phyloP scores from a whole-genome alignment of 2,888 invertebrate genomes.

The Dioctria linearis region DNA sequence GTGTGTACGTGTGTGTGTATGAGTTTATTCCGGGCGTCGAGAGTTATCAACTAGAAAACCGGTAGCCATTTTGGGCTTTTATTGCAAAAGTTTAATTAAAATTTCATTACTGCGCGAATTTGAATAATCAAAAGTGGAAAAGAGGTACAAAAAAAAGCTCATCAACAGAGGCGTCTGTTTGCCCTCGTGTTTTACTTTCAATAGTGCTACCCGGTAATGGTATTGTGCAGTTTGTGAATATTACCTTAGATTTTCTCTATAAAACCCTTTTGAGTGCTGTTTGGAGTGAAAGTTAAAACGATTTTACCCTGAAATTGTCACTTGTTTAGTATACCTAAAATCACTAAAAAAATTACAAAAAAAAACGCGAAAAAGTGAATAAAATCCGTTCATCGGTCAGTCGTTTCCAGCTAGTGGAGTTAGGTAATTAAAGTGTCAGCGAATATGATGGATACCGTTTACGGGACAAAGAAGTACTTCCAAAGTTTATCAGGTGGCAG shows the following conservation, averaged over 20 bases:
- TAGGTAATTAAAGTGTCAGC: conserved; percentile 26
- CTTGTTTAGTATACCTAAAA: neutral
- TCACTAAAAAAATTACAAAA: neutral
- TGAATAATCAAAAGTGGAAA: conserved; percentile 39
- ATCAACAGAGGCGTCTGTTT: neutral
- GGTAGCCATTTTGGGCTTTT: conserved; percentile 1
- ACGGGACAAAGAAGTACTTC: conserved; percentile 71
- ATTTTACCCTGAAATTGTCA: conserved; percentile 8
- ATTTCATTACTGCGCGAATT: conserved; percentile 29
- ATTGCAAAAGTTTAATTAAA: conserved; percentile 27
- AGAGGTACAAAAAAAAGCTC: neutral
- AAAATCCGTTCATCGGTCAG: conserved; percentile 1
- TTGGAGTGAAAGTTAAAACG: conserved; percentile 38
- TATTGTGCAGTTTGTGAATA: neutral
- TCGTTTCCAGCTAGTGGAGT: neutral
- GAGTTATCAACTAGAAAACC: conserved; percentile 41
- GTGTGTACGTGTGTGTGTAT: too few relatives aligned
- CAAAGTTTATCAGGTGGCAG: conserved; percentile 69
- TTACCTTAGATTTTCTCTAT: neutral
- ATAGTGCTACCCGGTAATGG: neutral
- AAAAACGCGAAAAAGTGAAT: conserved; percentile 26
- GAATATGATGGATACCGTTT: conserved; percentile 69
- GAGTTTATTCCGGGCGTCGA: neutral
- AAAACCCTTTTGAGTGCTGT: neutral
- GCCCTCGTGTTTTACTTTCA: neutral